phyloP scores from a whole-genome alignment of 2,888 invertebrate species.

The Microctonus brassicae region DNA sequence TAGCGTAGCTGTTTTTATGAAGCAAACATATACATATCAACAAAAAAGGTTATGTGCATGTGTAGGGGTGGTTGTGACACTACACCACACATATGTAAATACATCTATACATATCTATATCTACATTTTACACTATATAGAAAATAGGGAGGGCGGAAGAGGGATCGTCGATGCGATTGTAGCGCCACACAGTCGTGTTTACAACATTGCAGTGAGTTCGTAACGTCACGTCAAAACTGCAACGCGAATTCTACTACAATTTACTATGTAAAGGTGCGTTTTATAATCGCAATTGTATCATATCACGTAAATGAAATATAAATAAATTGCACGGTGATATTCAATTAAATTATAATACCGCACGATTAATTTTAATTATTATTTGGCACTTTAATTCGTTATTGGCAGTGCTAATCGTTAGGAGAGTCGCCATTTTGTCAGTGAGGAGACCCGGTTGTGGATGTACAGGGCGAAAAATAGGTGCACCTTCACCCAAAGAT shows the following conservation, averaged over 20 bases:
- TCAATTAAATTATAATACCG: background rate
- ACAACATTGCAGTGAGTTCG: constrained; percentile 67
- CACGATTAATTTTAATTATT: constrained; percentile 19
- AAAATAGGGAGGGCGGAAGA: background rate
- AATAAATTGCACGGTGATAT: constrained; percentile 26
- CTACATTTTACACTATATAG: too few relatives aligned
- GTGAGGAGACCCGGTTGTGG: constrained; percentile 60
- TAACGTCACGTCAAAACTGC: constrained; percentile 68
- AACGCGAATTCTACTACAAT: constrained; percentile 63
- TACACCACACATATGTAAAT: too few relatives aligned
- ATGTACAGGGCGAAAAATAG: constrained; percentile 59
- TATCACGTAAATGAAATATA: constrained; percentile 10
- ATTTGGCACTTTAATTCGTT: constrained; percentile 47
- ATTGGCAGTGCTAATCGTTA: constrained; percentile 65
- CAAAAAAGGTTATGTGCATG: too few relatives aligned
- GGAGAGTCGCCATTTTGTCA: constrained; percentile 69
- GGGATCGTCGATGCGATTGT: constrained; percentile 9
- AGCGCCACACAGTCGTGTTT: constrained; percentile 58
- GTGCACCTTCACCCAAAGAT: constrained; percentile 50
- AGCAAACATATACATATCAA: too few relatives aligned
- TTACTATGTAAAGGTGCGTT: constrained; percentile 68
- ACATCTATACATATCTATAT: background rate
- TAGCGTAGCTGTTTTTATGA: too few relatives aligned
- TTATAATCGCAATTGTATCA: background rate
- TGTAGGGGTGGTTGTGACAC: background rate